Base-by-base conservation (phyloP, 2,888 invertebrate genomes). In the Eilema griseolum region DNA sequence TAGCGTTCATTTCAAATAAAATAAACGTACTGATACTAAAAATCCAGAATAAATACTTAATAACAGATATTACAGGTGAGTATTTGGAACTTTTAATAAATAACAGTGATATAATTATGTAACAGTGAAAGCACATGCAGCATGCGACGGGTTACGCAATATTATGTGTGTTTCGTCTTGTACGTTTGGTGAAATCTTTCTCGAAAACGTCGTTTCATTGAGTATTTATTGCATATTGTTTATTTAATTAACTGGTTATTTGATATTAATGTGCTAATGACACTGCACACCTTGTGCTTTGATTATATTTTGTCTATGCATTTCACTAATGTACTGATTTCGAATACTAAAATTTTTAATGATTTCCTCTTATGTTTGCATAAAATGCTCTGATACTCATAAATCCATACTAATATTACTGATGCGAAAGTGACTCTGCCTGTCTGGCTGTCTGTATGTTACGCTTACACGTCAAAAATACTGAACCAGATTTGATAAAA, bases 51-150 rank as follows among this genome's bases (percentile, higher is more conserved):
- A 28, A 65, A 61, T 69, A 71, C 74, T 75, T 71, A 73, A 66
- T 73, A 70, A 66, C 60, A 64, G 64, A 37, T 77, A 66, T 66
- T 28, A 63, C 23, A 66, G 20, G 59, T 61, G 60, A 66, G 28
- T 69, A 64, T 60, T 67, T 64, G 63, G 60, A 61, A 76, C 68
- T 61, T 37, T 70, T 72, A 64, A 69, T 66, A 67, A 69, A 62
- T 75, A 80, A 82, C 71, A 70, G 31, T 73, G 74, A 75, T 65
- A 57, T 33, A 46, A 65, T 64, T 23, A 33, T 67, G 69, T 76
- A 83, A 83, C 60, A 75, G 83, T 60, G 82, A 82, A 82, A 82
- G 82, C 71, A 77, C 79, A 79, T 62, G 61, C 57, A 60, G 59
- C 74, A 70, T 81, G 76, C 70, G 80, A 78, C 72, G 76, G 61